phyloP scores from a whole-genome alignment of 2,797 vertebrate species.

The Huso huso region DNA sequence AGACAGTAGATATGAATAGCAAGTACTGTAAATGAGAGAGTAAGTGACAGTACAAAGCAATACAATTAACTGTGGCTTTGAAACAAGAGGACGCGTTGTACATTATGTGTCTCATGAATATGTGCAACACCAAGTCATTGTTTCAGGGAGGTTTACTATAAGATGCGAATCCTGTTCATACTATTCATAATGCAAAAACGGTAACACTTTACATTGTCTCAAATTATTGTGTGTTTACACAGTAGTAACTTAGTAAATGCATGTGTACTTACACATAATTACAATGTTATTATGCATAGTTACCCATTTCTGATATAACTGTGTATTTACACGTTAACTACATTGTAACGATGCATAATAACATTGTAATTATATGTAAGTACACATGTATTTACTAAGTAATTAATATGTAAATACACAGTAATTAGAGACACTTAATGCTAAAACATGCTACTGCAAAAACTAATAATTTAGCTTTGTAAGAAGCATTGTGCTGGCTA shows the following conservation, averaged over 20 bases:
- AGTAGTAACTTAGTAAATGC: too few relatives aligned
- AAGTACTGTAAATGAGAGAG: slow-evolving; percentile 34
- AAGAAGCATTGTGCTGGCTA: not conserved
- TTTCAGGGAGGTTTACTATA: not conserved
- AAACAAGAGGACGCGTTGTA: slow-evolving; percentile 28
- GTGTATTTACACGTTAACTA: too few relatives aligned
- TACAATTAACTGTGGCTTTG: slow-evolving; percentile 47
- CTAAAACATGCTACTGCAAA: not conserved
- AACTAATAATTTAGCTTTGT: not conserved
- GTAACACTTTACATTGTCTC: too few relatives aligned
- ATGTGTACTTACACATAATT: too few relatives aligned
- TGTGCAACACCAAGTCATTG: not conserved
- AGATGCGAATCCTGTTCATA: not conserved
- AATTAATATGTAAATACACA: too few relatives aligned
- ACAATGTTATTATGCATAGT: not conserved
- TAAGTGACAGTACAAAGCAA: slow-evolving; percentile 54
- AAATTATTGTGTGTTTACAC: too few relatives aligned
- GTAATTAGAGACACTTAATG: too few relatives aligned
- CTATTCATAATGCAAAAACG: not conserved
- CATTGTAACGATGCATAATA: too few relatives aligned
- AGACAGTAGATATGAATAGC: slow-evolving; percentile 33
- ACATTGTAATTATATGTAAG: too few relatives aligned
- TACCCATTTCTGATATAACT: not conserved
- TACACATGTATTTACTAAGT: too few relatives aligned
- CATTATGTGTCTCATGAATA: slow-evolving; percentile 33